Base-by-base conservation (phyloP, 2,113 vertebrate genomes). In the Cichladusa arquata region DNA sequence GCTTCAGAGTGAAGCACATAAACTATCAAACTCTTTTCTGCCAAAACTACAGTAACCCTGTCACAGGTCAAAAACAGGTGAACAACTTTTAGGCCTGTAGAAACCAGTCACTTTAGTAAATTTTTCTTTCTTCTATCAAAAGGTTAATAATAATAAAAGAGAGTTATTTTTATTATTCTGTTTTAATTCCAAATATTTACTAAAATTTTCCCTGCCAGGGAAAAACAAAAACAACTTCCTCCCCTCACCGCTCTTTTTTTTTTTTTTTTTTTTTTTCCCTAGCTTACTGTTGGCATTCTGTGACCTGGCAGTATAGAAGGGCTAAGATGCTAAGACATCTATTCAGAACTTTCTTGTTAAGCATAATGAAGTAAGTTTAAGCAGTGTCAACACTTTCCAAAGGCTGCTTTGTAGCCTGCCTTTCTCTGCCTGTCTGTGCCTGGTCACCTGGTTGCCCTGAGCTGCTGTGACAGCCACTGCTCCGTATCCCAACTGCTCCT, bases 241-340 rank as follows among this genome's bases (percentile, higher is more conserved):
- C 8, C 8, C 4, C 6, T 4, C 17, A 14, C 10, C 34, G 19
- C 1, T 19, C 1, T 8, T 2, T 28, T 26, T 28, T 44, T 44
- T 44, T 16, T 44, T 42, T 42, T 42, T 42, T 58, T 72, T n/a
- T 36, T 47, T 53, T 48, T 48, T 25, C 24, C 48, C 19, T 19
- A 77, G 10, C 4, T 42, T 76, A 15, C 28, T 54, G 20, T 24
- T 87, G 38, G 31, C 16, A 58, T 53, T 88, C 10, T 74, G 26
- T 48, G 28, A 61, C 18, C 11, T 11, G 1, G 26, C 62, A 67
- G 5, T 51, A n/a, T 2, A 60, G 42, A 71, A 74, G 82, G 14
- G 12, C 34, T 67, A 53, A 48, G 22, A 66, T 17, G 12, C 34
- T 67, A 53, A 48, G 22, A 66, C n/a, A 28, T 3, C 22, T 29